Percentiles rank a stretch among this genome's conserved stretches.
Evolutionary conservation across 2,797 vertebrate genomes (phyloP).

Genomic region (Etheostoma perlongum): DNA sequence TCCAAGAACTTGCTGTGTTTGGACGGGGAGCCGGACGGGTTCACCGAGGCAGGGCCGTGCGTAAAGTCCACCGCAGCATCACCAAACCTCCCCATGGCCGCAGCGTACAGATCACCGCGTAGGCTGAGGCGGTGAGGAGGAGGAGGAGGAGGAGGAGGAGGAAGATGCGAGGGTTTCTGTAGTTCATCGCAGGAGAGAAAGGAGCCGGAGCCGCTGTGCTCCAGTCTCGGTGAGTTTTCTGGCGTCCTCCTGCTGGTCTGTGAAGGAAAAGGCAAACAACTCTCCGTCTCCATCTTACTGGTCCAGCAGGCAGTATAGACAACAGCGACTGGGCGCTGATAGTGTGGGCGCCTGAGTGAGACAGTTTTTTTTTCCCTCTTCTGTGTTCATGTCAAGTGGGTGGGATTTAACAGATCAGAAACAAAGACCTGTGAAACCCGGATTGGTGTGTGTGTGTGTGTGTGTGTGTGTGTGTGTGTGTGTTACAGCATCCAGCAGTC

Average conservation of each 20-base stretch:
- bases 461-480: constrained; percentile 15
- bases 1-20: constrained; percentile 89
- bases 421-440: constrained; percentile 88
- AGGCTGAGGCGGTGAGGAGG: constrained; percentile 77
- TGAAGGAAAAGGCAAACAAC: constrained; percentile 86
- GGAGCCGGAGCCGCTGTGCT: constrained; percentile 77
- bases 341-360: constrained; percentile 70
- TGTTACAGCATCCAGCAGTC: constrained; percentile 71
- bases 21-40: constrained; percentile 79
- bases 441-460: constrained; percentile 24
- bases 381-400: constrained; percentile 84
- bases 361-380: constrained; percentile 58
- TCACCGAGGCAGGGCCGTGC: constrained; percentile 69
- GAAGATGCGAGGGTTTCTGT: constrained; percentile 80
- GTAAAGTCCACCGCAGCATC: constrained; percentile 80
- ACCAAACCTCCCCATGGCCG: constrained; percentile 78
- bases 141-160: constrained; percentile 62
- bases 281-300: constrained; percentile 87
- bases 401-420: constrained; percentile 88
- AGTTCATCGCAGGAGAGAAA: constrained; percentile 82
- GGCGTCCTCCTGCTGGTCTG: constrained; percentile 83
- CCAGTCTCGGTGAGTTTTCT: constrained; percentile 78
- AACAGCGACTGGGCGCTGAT: constrained; percentile 73
- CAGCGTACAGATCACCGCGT: constrained; percentile 78
- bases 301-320: constrained; percentile 68